Evolutionary conservation across 2,888 invertebrate genomes (phyloP), one percentile per base, ranked within the genome.

Genomic region (Dromius quadrimaculatus): DNA sequence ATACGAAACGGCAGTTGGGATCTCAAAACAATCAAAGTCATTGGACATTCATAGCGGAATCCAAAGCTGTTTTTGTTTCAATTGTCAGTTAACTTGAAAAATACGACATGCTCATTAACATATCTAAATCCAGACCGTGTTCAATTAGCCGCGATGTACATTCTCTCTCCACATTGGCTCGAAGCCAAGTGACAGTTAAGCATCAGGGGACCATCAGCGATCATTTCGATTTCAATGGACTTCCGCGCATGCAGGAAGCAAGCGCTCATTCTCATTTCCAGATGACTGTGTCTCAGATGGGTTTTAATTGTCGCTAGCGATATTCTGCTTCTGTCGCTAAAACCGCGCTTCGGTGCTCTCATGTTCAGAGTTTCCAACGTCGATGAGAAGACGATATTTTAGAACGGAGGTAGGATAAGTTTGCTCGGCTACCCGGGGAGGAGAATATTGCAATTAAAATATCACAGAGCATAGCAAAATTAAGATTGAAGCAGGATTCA

Each of bases 171-270:
- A 6, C 23, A 54, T 54, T 54, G 50, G 50, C 50, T 13, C 6
- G 6, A 28, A 13, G 50, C 50, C 50, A 54, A 41, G 13, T 13
- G 23, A 4, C 13, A 15, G 32, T 32, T 8, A 8, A 36, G n/a
- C 19, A 17, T 9, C 15, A 34, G 1, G 13, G 54, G 23, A 28
- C 6, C 54, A 28, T 6, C 36, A 11, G 38, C 62, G 22, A 63
- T 63, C 63, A 63, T 63, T 45, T 32, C 41, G 63, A 13, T 63
- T 63, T 63, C 63, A 63, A 63, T 63, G 63, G 32, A 63, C 63
- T 63, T 63, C 63, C 63, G 45, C 28, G 23, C 43, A 17, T 6
- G 19, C 32, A 23, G 43, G 45, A 45, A 45, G 28, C 17, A 17
- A 2, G n/a, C 32, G 45, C 41, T 63, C 63, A 45, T 43, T 45